Evolutionary conservation across 2,888 invertebrate genomes (phyloP).

Genomic region (Drosophila mimetica): DNA sequence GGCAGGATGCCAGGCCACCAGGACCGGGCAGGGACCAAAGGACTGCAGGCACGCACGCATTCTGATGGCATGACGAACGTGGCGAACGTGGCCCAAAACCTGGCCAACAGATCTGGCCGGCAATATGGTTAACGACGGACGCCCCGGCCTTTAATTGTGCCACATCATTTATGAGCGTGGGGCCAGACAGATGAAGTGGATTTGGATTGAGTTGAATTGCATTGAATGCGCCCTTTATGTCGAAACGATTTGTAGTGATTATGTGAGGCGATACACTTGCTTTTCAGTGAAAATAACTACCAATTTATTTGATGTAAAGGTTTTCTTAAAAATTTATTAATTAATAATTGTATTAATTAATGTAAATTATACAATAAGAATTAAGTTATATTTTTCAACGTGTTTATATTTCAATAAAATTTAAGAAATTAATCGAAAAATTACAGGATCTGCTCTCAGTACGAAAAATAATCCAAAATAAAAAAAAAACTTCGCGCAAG

Average conservation of each 20-base stretch:
- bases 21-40: conserved; percentile 4
- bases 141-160: conserved; percentile 65
- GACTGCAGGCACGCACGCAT: conserved; percentile 70
- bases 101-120: conserved; percentile 44
- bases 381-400: too few relatives aligned
- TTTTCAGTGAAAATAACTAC: neutral
- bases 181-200: conserved; percentile 32
- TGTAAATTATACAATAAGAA: too few relatives aligned
- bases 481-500: conserved; percentile 8
- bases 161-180: conserved; percentile 59
- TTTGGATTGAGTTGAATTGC: conserved; percentile 14
- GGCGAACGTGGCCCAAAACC: conserved; percentile 51
- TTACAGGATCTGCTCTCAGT: conserved; percentile 5
- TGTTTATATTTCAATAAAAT: conserved; percentile 28
- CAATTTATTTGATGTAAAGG: neutral
- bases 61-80: conserved; percentile 74
- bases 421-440: conserved; percentile 17
- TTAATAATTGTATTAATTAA: too few relatives aligned
- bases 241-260: conserved; percentile 33
- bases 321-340: too few relatives aligned
- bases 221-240: conserved; percentile 14
- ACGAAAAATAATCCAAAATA: neutral
- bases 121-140: conserved; percentile 69
- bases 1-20: conserved; percentile 39
- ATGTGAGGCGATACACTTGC: conserved; percentile 5